phyloP scores from a whole-genome alignment of 2,113 vertebrate species.

The Corythaeola cristata region DNA sequence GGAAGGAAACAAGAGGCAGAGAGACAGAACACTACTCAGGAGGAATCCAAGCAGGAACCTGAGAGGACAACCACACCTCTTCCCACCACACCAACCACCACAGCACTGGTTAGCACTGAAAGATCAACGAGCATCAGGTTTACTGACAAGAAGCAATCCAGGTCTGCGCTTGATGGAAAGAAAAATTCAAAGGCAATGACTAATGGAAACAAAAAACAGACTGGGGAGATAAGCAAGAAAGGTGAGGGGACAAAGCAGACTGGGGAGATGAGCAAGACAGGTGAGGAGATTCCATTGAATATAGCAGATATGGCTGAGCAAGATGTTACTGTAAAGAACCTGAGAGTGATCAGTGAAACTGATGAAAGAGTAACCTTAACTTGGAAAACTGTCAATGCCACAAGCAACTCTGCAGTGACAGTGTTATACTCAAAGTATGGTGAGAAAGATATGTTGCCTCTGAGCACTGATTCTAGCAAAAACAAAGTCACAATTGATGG shows the following conservation, averaged over 20 bases:
- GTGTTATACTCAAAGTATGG: constrained; percentile 89
- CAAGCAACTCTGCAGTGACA: constrained; percentile 72
- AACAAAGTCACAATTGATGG: constrained; percentile 86
- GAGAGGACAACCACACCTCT: neutral
- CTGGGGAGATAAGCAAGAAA: constrained; percentile 44
- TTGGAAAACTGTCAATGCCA: constrained; percentile 80
- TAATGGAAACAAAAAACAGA: constrained; percentile 63
- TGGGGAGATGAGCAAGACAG: constrained; percentile 72
- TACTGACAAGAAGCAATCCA: constrained; percentile 51
- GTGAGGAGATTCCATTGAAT: neutral
- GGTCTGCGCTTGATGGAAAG: constrained; percentile 26
- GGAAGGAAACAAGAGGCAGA: constrained; percentile 53
- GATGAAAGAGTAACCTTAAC: constrained; percentile 85
- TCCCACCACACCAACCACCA: neutral
- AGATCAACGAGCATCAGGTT: neutral
- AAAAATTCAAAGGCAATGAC: constrained; percentile 66
- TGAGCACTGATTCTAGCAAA: constrained; percentile 79
- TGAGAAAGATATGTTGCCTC: constrained; percentile 82
- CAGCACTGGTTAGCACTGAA: neutral
- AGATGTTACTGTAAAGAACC: constrained; percentile 73
- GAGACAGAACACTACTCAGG: constrained; percentile 19
- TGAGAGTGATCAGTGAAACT: constrained; percentile 84
- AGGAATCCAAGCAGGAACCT: constrained; percentile 16
- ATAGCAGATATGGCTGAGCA: neutral
- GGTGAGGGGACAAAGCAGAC: constrained; percentile 36